Evolutionary conservation across 2,797 vertebrate species (phyloP), one percentile per base, ranked within the genome.

Genomic region (Amazona finschi): DNA sequence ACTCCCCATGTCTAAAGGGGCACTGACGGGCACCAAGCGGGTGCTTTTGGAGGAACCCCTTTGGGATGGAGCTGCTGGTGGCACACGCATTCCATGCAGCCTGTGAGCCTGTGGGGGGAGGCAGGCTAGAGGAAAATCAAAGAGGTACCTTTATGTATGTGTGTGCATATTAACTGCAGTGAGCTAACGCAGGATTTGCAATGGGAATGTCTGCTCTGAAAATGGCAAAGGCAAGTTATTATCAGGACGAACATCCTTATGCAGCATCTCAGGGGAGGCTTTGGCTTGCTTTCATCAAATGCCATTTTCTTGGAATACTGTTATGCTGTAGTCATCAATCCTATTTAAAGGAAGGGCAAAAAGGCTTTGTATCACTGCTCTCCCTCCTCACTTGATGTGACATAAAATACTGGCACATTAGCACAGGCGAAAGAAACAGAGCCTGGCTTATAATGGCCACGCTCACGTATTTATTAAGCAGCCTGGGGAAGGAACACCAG

Each of bases 311-410:
- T 83, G 66, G 85, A 93, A 77, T 61, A 80, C 49, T 85, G 61
- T 79, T 84, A 93, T 89, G 78, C n/a, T 74, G 44, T 31, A 43
- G 65, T 58, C 87, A 95, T 91, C 72, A 75, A 78, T 92, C 24
- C 85, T 71, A 72, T 57, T 89, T 89, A 87, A 79, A 57, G 57
- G 55, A 93, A 16, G 3, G 33, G 46, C 53, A 50, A 91, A 64
- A 89, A 69, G 65, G 38, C 65, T 94, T 89, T 5, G 2, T 57
- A 69, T 71, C 61, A 80, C 67, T 0, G 1, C 55, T 81, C 87
- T 61, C 41, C 15, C 33, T 82, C 60, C 73, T 89, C 55, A 88
- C 58, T 85, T 9, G 20, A 67, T 74, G 44, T 1, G 28, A 78
- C 46, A 76, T 31, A 62, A 92, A 91, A 89, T 58, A 82, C 33